Conservation (phyloP, 2,888 invertebrate genomes). For the Mystacides longicornis region DNA sequence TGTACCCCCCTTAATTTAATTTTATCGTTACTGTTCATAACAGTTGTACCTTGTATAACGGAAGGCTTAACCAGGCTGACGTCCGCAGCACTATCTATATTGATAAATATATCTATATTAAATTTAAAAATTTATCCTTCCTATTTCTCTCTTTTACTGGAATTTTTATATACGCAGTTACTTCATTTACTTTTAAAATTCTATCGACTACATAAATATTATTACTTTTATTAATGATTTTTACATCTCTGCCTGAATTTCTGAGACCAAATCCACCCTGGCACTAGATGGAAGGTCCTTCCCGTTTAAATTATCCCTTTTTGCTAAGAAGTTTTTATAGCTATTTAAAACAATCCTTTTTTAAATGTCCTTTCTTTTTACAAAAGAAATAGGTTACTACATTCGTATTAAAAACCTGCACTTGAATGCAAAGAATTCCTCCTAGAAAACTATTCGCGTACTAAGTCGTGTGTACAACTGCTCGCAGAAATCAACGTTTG, state of each 20-base stretch:
- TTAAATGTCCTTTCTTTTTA: too few relatives aligned
- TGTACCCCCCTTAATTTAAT: not conserved
- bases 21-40: not conserved
- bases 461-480: not conserved
- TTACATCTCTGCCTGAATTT: not conserved
- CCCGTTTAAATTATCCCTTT: not conserved
- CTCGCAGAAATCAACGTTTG: not conserved
- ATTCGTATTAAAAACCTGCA: too few relatives aligned
- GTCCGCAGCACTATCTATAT: conserved; percentile 1
- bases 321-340: not conserved
- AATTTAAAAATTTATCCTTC: not conserved
- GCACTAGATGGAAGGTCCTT: not conserved
- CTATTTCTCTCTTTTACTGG: not conserved
- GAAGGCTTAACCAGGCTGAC: not conserved
- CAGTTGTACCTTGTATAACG: not conserved
- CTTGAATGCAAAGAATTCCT: not conserved
- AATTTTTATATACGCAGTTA: conserved; percentile 1
- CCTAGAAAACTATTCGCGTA: not conserved
- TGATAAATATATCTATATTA: too few relatives aligned
- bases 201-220: not conserved
- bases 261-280: not conserved
- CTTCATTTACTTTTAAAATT: conserved; percentile 4
- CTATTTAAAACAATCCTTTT: too few relatives aligned
- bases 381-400: too few relatives aligned
- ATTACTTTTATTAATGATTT: not conserved